Evolutionary conservation across 2,888 invertebrate genomes (phyloP).

Genomic region (Cheilosia urbana): DNA sequence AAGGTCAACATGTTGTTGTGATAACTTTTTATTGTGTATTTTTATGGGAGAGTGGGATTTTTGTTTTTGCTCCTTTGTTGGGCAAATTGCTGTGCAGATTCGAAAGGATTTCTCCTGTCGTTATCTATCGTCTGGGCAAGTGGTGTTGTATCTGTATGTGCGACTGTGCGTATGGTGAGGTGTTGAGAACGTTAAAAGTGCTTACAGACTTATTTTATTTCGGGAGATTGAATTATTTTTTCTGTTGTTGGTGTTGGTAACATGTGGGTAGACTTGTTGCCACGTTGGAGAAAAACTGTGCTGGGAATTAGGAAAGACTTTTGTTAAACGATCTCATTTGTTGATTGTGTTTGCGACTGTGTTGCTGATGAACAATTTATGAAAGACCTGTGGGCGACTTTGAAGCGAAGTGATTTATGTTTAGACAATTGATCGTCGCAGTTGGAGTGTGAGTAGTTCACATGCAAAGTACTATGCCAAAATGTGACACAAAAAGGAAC

Average conservation of each 20-base stretch:
- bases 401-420: not conserved
- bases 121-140: slow-evolving; percentile 4
- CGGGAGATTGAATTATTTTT: slow-evolving; percentile 21
- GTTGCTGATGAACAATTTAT: not conserved
- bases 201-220: slow-evolving; percentile 24
- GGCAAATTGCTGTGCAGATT: slow-evolving; percentile 62
- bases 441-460: too few relatives aligned
- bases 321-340: not conserved
- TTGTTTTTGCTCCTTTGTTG: slow-evolving; percentile 29
- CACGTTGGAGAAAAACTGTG: slow-evolving; percentile 2
- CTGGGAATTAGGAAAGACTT: slow-evolving; percentile 4
- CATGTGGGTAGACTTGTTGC: slow-evolving; percentile 38
- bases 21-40: slow-evolving; percentile 68
- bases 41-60: slow-evolving; percentile 47
- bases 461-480: too few relatives aligned
- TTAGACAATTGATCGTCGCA: too few relatives aligned
- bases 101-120: slow-evolving; percentile 35
- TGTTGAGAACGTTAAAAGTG: slow-evolving; percentile 35
- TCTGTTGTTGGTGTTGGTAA: not conserved
- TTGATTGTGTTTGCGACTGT: not conserved
- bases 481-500: too few relatives aligned
- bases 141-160: not conserved
- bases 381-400: not conserved
- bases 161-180: slow-evolving; percentile 29
- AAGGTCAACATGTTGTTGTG: slow-evolving; percentile 72